Conservation (phyloP, 2,797 vertebrate genomes). For the Chelon auratus region DNA sequence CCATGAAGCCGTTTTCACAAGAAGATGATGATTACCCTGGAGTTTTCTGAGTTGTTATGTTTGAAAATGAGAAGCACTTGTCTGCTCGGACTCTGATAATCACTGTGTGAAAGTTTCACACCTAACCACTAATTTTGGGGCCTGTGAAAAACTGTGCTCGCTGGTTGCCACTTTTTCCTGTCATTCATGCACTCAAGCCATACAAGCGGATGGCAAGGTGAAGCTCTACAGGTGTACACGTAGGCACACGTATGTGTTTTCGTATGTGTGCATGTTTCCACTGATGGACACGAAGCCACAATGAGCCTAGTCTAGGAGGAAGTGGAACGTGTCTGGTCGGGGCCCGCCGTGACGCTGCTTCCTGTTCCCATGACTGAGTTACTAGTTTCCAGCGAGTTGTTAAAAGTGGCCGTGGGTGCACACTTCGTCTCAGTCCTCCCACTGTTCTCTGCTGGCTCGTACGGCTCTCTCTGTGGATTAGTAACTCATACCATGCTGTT, state of each 20-base stretch:
- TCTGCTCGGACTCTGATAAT: conserved; percentile 42
- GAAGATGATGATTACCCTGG: conserved; percentile 36
- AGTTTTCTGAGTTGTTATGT: conserved; percentile 39
- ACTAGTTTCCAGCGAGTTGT: conserved; percentile 86
- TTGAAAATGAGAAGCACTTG: conserved; percentile 23
- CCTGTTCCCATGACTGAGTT: conserved; percentile 86
- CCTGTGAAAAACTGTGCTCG: neutral
- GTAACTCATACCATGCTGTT: conserved; percentile 84
- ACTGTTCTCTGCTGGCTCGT: conserved; percentile 40
- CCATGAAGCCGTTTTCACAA: conserved; percentile 27
- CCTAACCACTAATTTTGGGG: neutral
- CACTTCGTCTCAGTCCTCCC: conserved; percentile 50
- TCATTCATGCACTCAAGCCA: no score
- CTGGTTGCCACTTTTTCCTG: neutral
- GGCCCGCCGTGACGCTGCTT: conserved; percentile 89
- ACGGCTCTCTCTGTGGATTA: conserved; percentile 70
- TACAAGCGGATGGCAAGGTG: neutral
- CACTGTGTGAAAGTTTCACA: conserved; percentile 48
- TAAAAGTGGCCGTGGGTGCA: conserved; percentile 77
- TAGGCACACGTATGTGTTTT: neutral
- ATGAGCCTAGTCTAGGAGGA: conserved; percentile 46
- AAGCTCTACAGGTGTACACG: conserved; percentile 27
- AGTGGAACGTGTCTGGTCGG: conserved; percentile 73
- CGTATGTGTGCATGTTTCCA: conserved; percentile 69
- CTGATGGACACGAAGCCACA: conserved; percentile 20